phyloP scores from a whole-genome alignment of 2,797 vertebrate genomes.

The Artibeus lituratus region DNA sequence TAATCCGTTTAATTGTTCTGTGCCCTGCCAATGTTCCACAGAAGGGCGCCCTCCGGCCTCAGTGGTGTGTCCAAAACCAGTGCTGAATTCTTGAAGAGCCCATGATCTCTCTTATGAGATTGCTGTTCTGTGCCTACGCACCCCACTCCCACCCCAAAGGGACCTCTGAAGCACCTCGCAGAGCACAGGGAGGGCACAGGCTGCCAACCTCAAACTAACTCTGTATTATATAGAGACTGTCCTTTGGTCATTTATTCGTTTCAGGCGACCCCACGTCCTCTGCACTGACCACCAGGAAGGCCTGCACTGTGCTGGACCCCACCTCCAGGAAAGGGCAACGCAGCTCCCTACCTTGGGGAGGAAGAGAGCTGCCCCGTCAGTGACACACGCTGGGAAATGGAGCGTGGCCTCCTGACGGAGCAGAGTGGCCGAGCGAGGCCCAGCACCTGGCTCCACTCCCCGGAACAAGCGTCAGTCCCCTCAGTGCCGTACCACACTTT shows the following conservation, averaged over 20 bases:
- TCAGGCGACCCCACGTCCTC: not conserved
- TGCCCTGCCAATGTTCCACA: not conserved
- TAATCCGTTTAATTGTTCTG: not conserved
- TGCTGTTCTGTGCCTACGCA: not conserved
- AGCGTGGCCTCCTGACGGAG: not conserved
- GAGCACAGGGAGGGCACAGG: not conserved
- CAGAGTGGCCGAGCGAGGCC: not conserved
- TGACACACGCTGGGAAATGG: not conserved
- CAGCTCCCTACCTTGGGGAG: not conserved
- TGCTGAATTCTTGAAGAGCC: not conserved
- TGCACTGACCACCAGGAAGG: not conserved
- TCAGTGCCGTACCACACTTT: not conserved
- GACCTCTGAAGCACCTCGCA: not conserved
- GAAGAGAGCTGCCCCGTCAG: not conserved
- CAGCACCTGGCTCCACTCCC: not conserved
- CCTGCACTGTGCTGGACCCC: not conserved
- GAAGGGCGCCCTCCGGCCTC: not conserved
- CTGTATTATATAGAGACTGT: not conserved
- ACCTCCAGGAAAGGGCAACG: not conserved
- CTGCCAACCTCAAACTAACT: not conserved
- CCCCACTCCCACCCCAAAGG: no score
- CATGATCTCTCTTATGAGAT: not conserved
- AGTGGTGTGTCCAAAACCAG: not conserved
- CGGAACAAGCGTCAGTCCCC: not conserved
- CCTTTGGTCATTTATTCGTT: not conserved